These are phyloP conservation scores for Caenorhabditis zanzibari DNA, from an alignment of 2,888 invertebrate species.

Conservation along the genomic window DNA sequence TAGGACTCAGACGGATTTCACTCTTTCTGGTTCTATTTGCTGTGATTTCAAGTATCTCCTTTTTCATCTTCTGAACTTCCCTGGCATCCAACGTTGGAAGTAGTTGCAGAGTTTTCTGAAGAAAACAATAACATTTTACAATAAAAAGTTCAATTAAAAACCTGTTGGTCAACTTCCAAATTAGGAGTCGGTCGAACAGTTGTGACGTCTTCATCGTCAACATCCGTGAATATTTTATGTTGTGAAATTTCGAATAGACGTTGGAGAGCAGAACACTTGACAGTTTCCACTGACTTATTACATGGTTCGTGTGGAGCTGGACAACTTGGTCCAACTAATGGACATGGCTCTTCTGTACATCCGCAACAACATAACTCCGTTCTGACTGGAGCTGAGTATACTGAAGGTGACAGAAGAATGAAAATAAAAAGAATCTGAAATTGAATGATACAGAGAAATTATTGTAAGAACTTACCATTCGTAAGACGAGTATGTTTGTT, in stretches of 20 bases:
- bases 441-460: not conserved
- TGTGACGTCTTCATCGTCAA: slow-evolving; percentile 26
- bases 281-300: slow-evolving; percentile 31
- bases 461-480: slow-evolving; percentile 19
- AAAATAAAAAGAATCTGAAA: slow-evolving; percentile 18
- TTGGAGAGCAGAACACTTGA: slow-evolving; percentile 59
- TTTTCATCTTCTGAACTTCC: slow-evolving; percentile 49
- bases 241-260: slow-evolving; percentile 60
- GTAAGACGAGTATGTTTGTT: not conserved
- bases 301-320: slow-evolving; percentile 51
- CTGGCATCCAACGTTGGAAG: slow-evolving; percentile 40
- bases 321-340: slow-evolving; percentile 67
- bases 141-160: slow-evolving; percentile 10
- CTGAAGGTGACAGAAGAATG: not conserved
- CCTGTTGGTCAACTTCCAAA: slow-evolving; percentile 40
- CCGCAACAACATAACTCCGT: slow-evolving; percentile 70
- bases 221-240: slow-evolving; percentile 20
- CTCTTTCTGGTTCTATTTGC: slow-evolving; percentile 39
- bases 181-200: slow-evolving; percentile 31
- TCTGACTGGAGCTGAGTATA: slow-evolving; percentile 53
- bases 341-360: slow-evolving; percentile 68
- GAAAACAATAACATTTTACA: not conserved
- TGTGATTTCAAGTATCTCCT: slow-evolving; percentile 46
- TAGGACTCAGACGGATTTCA: slow-evolving; percentile 63
- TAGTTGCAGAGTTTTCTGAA: slow-evolving; percentile 36